phyloP scores from a whole-genome alignment of 2,797 vertebrate species.

The Trichosurus vulpecula region DNA sequence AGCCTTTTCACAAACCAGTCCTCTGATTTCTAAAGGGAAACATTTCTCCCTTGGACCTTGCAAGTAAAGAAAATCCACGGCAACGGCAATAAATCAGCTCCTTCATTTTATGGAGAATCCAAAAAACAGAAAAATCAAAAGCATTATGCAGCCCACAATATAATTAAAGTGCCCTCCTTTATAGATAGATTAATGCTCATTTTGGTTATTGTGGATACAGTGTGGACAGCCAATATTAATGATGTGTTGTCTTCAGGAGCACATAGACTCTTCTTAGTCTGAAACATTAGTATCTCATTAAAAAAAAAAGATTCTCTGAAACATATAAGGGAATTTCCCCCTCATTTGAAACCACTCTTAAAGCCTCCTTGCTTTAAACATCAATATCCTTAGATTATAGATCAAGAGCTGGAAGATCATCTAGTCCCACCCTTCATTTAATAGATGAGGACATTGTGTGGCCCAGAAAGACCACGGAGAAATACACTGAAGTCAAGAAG shows the following conservation, averaged over 20 bases:
- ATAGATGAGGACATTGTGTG: not conserved
- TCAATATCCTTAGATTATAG: not conserved
- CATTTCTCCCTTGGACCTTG: not conserved
- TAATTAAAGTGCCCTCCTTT: not conserved
- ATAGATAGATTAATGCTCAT: not conserved
- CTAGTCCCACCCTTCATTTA: not conserved
- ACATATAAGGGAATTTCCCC: not conserved
- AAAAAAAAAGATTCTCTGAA: not conserved
- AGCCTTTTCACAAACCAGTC: not conserved
- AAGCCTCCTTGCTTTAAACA: not conserved
- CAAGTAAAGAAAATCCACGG: conserved; percentile 8
- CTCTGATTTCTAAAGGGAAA: conserved; percentile 35
- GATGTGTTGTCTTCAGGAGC: not conserved
- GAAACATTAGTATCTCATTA: not conserved
- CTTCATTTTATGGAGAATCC: not conserved
- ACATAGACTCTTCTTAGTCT: not conserved
- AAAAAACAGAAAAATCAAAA: not conserved
- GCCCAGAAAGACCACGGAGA: not conserved
- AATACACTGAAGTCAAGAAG: not conserved
- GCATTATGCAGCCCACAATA: not conserved
- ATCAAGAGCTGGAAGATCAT: not conserved
- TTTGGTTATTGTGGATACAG: not conserved
- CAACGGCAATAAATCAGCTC: not conserved
- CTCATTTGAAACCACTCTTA: not conserved
- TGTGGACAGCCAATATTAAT: not conserved